Conservation (phyloP, 2,113 vertebrate genomes). For the Oreochromis aureus region DNA sequence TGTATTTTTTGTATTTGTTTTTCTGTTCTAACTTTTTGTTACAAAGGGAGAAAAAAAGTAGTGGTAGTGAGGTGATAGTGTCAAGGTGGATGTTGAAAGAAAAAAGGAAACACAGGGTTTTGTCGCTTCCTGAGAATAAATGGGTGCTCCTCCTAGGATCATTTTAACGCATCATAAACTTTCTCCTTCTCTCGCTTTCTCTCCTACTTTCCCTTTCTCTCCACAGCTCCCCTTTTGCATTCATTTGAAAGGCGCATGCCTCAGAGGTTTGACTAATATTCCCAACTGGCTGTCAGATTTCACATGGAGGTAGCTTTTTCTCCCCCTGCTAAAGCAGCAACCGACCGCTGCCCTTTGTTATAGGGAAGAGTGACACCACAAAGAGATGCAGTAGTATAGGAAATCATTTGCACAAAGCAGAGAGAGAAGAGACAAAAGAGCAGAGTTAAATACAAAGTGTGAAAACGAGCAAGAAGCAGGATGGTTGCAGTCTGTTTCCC, state of each 20-base stretch:
- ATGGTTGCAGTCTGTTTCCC: not conserved
- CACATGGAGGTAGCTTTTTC: not conserved
- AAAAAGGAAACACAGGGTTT: not conserved
- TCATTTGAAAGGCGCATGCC: slow-evolving; percentile 39
- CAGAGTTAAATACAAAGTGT: not conserved
- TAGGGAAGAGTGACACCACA: slow-evolving; percentile 27
- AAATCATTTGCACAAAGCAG: slow-evolving; percentile 1
- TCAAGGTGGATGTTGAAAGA: not conserved
- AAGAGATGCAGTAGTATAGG: slow-evolving; percentile 8
- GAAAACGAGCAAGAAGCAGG: not conserved
- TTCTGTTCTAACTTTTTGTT: not conserved
- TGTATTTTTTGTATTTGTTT: not conserved
- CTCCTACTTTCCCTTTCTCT: not conserved
- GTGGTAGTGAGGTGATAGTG: not conserved
- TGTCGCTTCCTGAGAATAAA: slow-evolving; percentile 29
- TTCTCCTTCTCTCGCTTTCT: not conserved
- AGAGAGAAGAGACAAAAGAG: not conserved
- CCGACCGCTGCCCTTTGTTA: not conserved
- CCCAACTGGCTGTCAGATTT: slow-evolving; percentile 41
- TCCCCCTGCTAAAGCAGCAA: not conserved
- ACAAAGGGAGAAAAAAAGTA: not conserved
- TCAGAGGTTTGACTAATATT: slow-evolving; percentile 48
- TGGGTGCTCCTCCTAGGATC: slow-evolving; percentile 21
- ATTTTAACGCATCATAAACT: slow-evolving; percentile 23
- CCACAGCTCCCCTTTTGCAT: not conserved